A percentile compares a stretch with the other conserved stretches of the same genome.
Evolutionary conservation across 1,140 invertebrate genomes (phyloP).

Genomic region (Anoplolepis gracilipes): DNA sequence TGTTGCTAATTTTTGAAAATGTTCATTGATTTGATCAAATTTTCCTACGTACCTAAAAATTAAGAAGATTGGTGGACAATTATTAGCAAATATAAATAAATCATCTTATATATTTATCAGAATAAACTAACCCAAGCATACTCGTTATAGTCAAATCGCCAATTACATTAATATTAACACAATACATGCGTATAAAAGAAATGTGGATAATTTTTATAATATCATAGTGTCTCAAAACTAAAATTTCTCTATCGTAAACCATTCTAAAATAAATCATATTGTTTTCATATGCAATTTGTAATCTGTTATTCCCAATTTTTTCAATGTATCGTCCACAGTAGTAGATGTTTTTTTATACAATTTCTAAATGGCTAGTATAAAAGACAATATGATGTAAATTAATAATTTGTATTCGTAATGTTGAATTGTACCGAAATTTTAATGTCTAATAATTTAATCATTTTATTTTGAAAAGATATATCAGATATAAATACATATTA

Average conservation of each 20-base stretch:
- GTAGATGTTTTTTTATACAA: neutral
- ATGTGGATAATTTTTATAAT: neutral
- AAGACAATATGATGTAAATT: neutral
- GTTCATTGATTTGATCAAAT: constrained; percentile 11
- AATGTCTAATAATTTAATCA: too few relatives aligned
- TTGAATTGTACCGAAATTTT: neutral
- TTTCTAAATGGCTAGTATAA: constrained; percentile 18
- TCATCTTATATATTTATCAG: neutral
- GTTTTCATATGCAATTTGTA: constrained; percentile 7
- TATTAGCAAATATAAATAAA: neutral
- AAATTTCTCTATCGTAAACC: neutral
- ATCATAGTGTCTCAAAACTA: too few relatives aligned
- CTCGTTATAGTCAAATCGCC: neutral
- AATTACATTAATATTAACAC: neutral
- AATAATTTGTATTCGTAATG: neutral
- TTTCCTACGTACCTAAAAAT: constrained; percentile 11
- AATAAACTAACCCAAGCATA: neutral
- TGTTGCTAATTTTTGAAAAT: neutral
- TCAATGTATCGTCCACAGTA: constrained; percentile 21
- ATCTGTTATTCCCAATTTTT: constrained; percentile 5
- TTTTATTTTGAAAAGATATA: too few relatives aligned
- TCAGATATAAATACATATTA: too few relatives aligned
- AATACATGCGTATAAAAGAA: neutral
- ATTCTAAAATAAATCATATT: neutral
- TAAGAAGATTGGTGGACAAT: neutral